Conservation (phyloP, 1,140 invertebrate species). For the Melitaea cinxia region DNA sequence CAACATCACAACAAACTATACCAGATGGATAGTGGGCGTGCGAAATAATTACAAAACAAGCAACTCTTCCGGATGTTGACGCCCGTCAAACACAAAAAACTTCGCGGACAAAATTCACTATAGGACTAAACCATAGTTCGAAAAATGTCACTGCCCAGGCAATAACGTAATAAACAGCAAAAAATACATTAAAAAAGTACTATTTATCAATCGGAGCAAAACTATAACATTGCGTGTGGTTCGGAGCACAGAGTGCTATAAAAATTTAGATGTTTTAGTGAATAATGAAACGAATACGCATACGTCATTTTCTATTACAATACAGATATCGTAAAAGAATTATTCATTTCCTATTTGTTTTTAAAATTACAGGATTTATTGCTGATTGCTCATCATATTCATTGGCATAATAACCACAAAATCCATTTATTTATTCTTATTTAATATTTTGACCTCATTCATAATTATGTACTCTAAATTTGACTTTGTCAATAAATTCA, state of each 20-base stretch:
- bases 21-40: conserved; percentile 60
- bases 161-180: conserved; percentile 41
- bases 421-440: no score
- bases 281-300: conserved; percentile 12
- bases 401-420: no score
- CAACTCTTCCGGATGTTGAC: conserved; percentile 63
- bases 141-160: conserved; percentile 1
- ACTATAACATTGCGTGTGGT: conserved; percentile 53
- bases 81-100: conserved; percentile 39
- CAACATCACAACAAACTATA: conserved; percentile 58
- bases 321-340: neutral
- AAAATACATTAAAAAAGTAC: conserved; percentile 53
- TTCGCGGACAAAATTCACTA: conserved; percentile 13
- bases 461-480: no score
- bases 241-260: conserved; percentile 41
- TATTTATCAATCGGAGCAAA: conserved; percentile 50
- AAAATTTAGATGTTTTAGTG: conserved; percentile 18
- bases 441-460: no score
- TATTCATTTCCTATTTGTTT: neutral
- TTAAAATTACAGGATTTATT: neutral
- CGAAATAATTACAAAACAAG: conserved; percentile 69
- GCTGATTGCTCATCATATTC: no score
- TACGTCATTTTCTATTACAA: conserved; percentile 13
- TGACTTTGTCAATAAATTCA: no score
- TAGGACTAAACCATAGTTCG: conserved; percentile 1